phyloP scores from a whole-genome alignment of 2,113 vertebrate genomes.

The Sus scrofa region T2T-Sscrofa CM000818.6:120922001-120922500 shows the following conservation, averaged over 20 bases:
- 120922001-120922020: not conserved
- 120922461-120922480: not conserved
- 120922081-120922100: not conserved
- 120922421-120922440: too few species aligned
- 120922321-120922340: too few species aligned
- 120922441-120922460: too few species aligned
- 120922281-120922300: not conserved
- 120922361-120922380: too few species aligned
- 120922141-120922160: not conserved
- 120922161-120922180: not conserved
- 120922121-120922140: not conserved
- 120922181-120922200: not conserved
- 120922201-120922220: not conserved
- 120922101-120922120: not conserved
- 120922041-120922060: not conserved
- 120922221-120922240: not conserved
- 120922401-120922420: too few species aligned
- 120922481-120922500: not conserved
- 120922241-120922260: not conserved
- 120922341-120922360: too few species aligned
- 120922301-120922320: too few species aligned
- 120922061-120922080: not conserved
- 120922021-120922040: not conserved
- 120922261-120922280: not conserved
- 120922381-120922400: too few species aligned